Conservation (phyloP, 2,113 vertebrate genomes). For the Pteropus alecto region DNA sequence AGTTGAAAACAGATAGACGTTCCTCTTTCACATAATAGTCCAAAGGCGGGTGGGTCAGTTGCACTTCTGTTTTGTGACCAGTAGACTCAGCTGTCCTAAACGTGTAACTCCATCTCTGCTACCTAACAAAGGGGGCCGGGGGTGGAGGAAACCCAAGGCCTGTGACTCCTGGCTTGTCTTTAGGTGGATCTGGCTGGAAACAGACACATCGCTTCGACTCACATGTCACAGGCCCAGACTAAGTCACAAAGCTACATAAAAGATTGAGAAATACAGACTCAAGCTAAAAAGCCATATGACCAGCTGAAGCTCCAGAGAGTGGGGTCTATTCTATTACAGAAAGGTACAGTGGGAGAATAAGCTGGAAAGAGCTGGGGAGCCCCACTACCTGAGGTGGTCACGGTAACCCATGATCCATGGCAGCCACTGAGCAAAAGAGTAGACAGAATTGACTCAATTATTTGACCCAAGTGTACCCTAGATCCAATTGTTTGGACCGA, state of each 20-base stretch:
- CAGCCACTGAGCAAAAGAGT: not conserved
- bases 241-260: not conserved
- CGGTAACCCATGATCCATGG: not conserved
- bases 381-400: accelerated
- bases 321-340: not conserved
- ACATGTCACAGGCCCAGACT: not conserved
- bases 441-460: not conserved
- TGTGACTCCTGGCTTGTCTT: not conserved
- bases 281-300: not conserved
- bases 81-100: not conserved
- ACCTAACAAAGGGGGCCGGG: accelerated
- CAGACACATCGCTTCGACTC: not conserved
- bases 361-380: not conserved
- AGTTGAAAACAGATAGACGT: not conserved
- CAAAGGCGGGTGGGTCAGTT: not conserved
- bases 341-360: not conserved
- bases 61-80: not conserved
- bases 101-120: not conserved
- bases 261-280: not conserved
- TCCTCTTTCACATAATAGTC: not conserved
- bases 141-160: not conserved
- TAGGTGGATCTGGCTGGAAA: not conserved
- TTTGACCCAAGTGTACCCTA: too few species aligned
- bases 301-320: not conserved
- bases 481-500: not conserved